phyloP scores from a whole-genome alignment of 2,113 vertebrate species.

The Ranitomeya variabilis region DNA sequence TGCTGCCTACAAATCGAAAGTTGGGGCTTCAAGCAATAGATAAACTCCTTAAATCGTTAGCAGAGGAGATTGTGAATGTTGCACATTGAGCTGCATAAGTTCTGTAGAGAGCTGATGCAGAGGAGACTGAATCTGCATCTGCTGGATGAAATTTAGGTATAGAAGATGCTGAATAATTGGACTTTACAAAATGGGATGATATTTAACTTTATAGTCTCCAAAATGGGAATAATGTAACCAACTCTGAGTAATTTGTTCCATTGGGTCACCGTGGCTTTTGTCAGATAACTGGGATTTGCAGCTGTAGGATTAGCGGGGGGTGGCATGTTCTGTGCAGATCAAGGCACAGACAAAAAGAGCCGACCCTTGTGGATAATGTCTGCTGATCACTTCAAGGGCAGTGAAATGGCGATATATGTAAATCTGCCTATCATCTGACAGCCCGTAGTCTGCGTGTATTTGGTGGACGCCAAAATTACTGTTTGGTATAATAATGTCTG shows the following conservation, averaged over 20 bases:
- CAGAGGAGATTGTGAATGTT: no score
- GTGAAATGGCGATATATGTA: slow-evolving; percentile 1
- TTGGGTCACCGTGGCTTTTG: neutral
- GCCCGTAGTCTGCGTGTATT: slow-evolving; percentile 10
- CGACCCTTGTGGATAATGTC: neutral
- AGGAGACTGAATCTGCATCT: no score
- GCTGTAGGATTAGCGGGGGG: neutral
- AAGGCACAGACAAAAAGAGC: neutral
- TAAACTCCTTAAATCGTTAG: no score
- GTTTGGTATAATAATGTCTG: slow-evolving; percentile 13
- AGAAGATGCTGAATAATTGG: neutral
- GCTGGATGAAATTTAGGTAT: neutral
- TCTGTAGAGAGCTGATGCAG: no score
- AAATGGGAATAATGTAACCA: neutral
- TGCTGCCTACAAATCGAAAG: no score
- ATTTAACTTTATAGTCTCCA: neutral
- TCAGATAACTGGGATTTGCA: neutral
- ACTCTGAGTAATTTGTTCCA: neutral
- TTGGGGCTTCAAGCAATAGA: no score
- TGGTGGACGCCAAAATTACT: slow-evolving; percentile 7
- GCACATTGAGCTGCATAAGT: no score
- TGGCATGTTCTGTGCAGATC: neutral
- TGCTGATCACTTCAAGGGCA: slow-evolving; percentile 12
- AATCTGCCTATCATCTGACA: neutral
- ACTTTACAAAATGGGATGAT: neutral